Base-by-base conservation (phyloP, 2,113 vertebrate genomes). In the Heptranchias perlo region DNA sequence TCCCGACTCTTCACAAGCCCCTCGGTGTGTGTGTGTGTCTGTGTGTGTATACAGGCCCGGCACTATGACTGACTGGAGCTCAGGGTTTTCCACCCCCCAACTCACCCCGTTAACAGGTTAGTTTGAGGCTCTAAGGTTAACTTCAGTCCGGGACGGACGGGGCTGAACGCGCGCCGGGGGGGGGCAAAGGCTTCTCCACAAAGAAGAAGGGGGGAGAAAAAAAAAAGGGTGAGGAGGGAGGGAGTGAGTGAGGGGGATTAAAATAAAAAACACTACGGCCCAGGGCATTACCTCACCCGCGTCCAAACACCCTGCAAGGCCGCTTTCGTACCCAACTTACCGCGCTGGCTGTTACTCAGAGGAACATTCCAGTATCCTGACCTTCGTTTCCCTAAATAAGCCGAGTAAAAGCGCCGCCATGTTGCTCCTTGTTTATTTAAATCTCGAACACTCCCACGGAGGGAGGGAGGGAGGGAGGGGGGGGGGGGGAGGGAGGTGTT, bases 361-460 rank as follows among this genome's bases (percentile, higher is more conserved):
- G 23, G 65, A 49, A 95, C 64, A 62, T 31, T 67, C 94, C n/a
- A 95, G 47, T 95, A 95, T 95, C 94, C 94, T 95, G 94, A 95
- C 94, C 94, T 95, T 95, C 94, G 94, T 95, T 73, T 95, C 39
- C 65, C 94, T 67, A 69, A 95, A 95, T 25, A 69, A 95, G 94
- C 65, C 94, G 44, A 95, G 65, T 25, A 49, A 95, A 69, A 69
- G 64, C 64, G 94, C 94, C 94, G 94, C 94, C 94, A 95, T 95
- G 94, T 95, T 95, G 94, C 64, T 69, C 94, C 94, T 95, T 95
- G 94, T 95, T 95, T 95, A 95, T 95, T 95, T 95, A 95, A 95
- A 95, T 95, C 65, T 95, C 23, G 64, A 95, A 49, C 94, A 73
- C 94, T 49, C 94, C 94, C 94, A 69, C 62, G n/a, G 92, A 44